A percentile compares a stretch with the other conserved stretches of the same genome.
phyloP scores from a whole-genome alignment of 2,113 vertebrate genomes.

The Malurus cyaneus region DNA sequence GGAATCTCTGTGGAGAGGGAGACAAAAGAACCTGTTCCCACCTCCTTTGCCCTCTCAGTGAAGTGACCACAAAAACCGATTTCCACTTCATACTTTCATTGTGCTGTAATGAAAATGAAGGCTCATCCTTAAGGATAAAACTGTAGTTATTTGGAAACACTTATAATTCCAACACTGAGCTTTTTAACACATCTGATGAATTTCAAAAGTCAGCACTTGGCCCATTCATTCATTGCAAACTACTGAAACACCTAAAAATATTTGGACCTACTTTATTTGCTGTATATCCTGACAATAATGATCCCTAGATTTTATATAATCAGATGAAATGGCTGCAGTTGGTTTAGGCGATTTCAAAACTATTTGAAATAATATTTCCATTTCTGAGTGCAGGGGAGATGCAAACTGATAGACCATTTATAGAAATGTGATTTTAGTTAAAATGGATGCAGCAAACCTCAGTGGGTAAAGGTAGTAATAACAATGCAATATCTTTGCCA shows the following conservation, averaged over 20 bases:
- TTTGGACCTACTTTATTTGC: neutral
- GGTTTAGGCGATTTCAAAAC: neutral
- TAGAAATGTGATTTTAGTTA: neutral
- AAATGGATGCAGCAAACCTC: neutral
- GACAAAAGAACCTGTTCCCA: neutral
- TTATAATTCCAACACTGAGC: neutral
- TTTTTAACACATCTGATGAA: neutral
- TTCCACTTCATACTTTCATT: neutral
- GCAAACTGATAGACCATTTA: neutral
- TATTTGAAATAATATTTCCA: neutral
- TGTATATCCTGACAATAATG: neutral
- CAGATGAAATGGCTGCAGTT: neutral
- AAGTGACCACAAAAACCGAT: neutral
- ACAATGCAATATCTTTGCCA: neutral
- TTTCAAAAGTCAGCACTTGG: neutral
- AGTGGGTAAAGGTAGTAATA: neutral
- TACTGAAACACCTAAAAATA: neutral
- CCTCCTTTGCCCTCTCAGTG: neutral
- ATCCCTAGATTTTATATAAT: neutral
- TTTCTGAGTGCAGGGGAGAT: neutral
- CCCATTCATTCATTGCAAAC: neutral
- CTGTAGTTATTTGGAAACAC: neutral
- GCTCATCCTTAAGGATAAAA: neutral
- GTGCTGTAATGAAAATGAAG: neutral
- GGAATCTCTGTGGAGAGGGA: neutral